Evolutionary conservation across 2,888 invertebrate genomes (phyloP), one percentile per base, ranked within the genome.

Genomic region (Therioaphis trifolii): DNA sequence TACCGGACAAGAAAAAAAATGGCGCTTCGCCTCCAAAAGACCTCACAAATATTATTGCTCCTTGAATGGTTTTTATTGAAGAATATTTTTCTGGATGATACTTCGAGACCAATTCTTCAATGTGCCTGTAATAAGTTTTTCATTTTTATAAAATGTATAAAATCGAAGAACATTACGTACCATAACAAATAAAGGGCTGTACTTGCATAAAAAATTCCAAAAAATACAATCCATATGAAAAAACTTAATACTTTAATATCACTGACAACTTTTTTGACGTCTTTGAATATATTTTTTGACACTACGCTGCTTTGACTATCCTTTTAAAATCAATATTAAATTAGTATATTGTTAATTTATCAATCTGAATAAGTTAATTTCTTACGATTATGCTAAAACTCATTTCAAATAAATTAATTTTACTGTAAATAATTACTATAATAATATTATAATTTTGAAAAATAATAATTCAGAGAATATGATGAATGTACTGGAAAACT

Each of bases 1-100:
- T 14, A 63, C 63, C 63, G 11, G 77, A 77, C 43, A 77, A 46
- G 43, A 40, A 77, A 63, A 77, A 63, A 24, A 77, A 63, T 14
- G 63, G 77, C 2, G 15, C 46, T 63, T 77, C 63, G 12, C 77
- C 63, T 35, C 92, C 91, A 87, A 96, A 93, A 78, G 94, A 94
- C 88, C 96, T 95, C 84, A 94, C 91, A 9, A 93, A 93, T 88
- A 93, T 93, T 21, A 92, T 92, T 0, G 93, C 88, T 0, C 95
- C 94, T 88, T 94, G 93, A n/a, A 94, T 87, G 0, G 94, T 93
- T 88, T 94, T 94, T 15, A 92, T 90, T 88, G 92, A 92, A 15
- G 89, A 88, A 0, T 89, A 87, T 2, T 88, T 88, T 85, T 89
- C 89, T 21, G 89, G 89, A 15, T 63, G 27, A 21, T 43, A 46